Conservation (phyloP, 2,888 invertebrate genomes). For the Drosophila sordidula region DNA sequence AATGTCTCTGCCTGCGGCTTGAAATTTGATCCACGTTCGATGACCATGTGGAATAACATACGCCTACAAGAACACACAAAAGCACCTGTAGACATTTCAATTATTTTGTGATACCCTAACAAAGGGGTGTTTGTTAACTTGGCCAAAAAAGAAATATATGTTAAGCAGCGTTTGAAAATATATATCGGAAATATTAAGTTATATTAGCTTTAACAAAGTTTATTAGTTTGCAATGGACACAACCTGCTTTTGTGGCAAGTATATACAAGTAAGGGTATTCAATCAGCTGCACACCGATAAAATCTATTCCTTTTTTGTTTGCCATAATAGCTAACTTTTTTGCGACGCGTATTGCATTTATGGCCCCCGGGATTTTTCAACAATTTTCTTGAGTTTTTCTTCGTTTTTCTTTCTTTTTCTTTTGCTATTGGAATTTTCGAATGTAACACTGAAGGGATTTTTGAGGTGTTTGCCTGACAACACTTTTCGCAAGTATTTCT, state of each 20-base stretch:
- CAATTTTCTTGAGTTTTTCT: conserved; percentile 8
- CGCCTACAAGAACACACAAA: conserved; percentile 19
- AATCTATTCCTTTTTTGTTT: not conserved
- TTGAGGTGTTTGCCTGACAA: conserved; percentile 40
- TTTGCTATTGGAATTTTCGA: conserved; percentile 25
- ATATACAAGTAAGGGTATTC: conserved; percentile 3
- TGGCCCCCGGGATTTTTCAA: conserved; percentile 37
- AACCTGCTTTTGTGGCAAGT: not conserved
- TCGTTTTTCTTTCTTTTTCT: conserved; percentile 11
- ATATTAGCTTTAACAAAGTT: no score
- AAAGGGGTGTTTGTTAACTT: not conserved
- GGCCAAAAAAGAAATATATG: not conserved
- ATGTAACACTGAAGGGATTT: conserved; percentile 39
- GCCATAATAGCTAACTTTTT: conserved; percentile 12
- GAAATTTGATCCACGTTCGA: conserved; percentile 51
- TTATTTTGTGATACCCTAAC: conserved; percentile 7
- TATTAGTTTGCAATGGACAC: no score
- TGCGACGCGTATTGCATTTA: conserved; percentile 22
- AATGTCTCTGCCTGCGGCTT: conserved; percentile 25
- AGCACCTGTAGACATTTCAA: conserved; percentile 4
- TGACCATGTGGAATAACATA: conserved; percentile 37
- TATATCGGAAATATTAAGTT: no score
- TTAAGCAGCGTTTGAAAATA: no score
- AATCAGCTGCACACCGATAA: no score
- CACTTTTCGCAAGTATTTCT: conserved; percentile 59